Base-by-base conservation (phyloP, 2,797 vertebrate genomes). In the Helostoma temminkii region DNA sequence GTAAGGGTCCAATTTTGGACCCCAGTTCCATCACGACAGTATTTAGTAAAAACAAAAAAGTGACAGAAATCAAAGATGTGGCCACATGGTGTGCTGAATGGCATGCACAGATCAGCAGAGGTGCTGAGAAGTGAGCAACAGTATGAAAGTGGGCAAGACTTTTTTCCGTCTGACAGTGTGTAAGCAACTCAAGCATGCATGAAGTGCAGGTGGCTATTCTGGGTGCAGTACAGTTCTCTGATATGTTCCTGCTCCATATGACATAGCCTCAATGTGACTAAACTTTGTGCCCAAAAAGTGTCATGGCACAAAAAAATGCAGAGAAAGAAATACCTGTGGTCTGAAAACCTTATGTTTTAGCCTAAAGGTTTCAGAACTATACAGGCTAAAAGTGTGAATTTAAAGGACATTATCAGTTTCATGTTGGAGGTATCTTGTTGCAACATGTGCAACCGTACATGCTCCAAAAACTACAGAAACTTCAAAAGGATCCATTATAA, bases 11-110 rank as follows among this genome's bases (percentile, higher is more conserved):
- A 82, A 78, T 81, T 83, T 86, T 78, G 73, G 89, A 89, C 81
- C 89, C 82, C 81, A 76, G 76, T 70, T 87, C 91, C 90, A 78
- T 88, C 76, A 62, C 74, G 84, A 88, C 58, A 87, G 91, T 89
- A 83, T 90, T 91, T 82, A 87, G 81, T 87, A 77, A 88, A 88
- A 88, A 87, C 60, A 88, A 81, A 84, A 88, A 82, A 86, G 73
- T 85, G 87, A 88, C 68, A 90, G 47, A 89, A 90, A 91, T 88
- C 83, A 88, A 89, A 88, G 69, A 77, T 70, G 83, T 70, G 62
- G 74, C 78, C 46, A 63, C 57, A 57, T 36, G 77, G 43, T 47
- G 67, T 3, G 69, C 37, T 83, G 74, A 73, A 34, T 22, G 50
- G 63, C 78, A 84, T 80, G 86, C 84, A 76, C 28, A 19, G 53